phyloP scores from a whole-genome alignment of 2,888 invertebrate genomes.

The Lottia scabra region DNA sequence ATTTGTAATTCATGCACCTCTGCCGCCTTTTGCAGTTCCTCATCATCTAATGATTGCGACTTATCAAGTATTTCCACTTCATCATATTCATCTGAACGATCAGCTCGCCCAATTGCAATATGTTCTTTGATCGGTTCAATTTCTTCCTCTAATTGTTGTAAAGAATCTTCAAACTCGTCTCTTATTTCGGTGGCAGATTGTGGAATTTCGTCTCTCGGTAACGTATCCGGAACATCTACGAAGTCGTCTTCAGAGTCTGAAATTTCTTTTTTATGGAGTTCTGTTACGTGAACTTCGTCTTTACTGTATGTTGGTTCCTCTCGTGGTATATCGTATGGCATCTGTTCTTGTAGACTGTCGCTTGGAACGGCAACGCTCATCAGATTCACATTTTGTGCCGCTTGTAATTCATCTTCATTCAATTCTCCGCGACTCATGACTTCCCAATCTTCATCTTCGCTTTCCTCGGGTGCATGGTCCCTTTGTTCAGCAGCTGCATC shows the following conservation, averaged over 20 bases:
- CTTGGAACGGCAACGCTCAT: constrained; percentile 9
- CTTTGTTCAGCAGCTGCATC: neutral
- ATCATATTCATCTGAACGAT: constrained; percentile 9
- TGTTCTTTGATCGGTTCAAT: neutral
- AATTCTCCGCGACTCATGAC: constrained; percentile 43
- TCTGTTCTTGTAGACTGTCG: neutral
- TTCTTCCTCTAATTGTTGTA: constrained; percentile 11
- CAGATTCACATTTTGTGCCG: constrained; percentile 16
- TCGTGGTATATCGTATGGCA: too few relatives aligned
- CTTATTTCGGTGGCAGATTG: neutral
- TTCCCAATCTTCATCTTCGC: constrained; percentile 48
- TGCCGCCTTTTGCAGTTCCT: too few relatives aligned
- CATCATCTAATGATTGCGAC: neutral
- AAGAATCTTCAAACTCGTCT: neutral
- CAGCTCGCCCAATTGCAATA: neutral
- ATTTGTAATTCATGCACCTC: constrained; percentile 6
- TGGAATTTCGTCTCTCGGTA: neutral
- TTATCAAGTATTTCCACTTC: neutral
- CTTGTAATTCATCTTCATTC: constrained; percentile 18
- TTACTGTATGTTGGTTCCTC: neutral
- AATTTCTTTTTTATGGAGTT: neutral
- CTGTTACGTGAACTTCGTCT: neutral
- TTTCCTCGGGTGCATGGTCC: neutral
- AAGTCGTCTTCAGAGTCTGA: constrained; percentile 2
- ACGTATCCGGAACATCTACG: neutral